Evolutionary conservation across 2,888 invertebrate genomes (phyloP), one percentile per base, ranked within the genome.

Genomic region (Troides helena): DNA sequence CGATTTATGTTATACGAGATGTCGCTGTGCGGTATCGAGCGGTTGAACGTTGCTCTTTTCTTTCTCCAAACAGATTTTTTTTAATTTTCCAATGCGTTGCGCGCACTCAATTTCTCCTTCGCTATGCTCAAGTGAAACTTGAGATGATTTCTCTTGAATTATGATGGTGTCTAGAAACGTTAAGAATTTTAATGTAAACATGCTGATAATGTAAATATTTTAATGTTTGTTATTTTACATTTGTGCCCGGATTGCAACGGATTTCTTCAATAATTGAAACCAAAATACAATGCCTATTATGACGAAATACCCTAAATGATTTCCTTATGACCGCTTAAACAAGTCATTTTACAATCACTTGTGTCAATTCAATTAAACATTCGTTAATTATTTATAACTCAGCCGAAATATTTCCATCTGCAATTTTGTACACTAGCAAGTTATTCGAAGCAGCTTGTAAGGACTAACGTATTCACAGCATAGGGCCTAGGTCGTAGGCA

Each of bases 1-100:
- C 91, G 91, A 92, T 90, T 90, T 88, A 89, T 87, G 90, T 86
- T 86, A 85, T 86, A 82, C 83, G 85, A 84, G 83, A 84, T 83
- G 83, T 78, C 80, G 76, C 81, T 66, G 73, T 72, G 82, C 81
- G 80, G 81, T 80, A 82, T 80, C 79, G 80, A 75, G 73, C 76
- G 80, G 79, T 80, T 78, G 80, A 82, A 80, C 81, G 80, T 76
- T 78, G 66, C 86, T 87, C 75, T 74, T 83, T 78, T 72, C 70
- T 76, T 46, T 57, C 39, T 65, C 64, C 23, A 21, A 60, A 60
- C 65, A 77, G 72, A 77, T 80, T 88, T 46, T 46, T 87, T 83
- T 84, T 78, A 75, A 78, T 85, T 86, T 86, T 84, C 84, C 85
- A 78, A 78, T 77, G 80, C 77, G 72, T 63, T 72, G 77, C 76